A percentile compares a stretch with the other conserved stretches of the same genome.
These are phyloP conservation scores for Gracilinanus agilis DNA, from an alignment of 2,113 vertebrate species.

Conservation along the genomic window DNA sequence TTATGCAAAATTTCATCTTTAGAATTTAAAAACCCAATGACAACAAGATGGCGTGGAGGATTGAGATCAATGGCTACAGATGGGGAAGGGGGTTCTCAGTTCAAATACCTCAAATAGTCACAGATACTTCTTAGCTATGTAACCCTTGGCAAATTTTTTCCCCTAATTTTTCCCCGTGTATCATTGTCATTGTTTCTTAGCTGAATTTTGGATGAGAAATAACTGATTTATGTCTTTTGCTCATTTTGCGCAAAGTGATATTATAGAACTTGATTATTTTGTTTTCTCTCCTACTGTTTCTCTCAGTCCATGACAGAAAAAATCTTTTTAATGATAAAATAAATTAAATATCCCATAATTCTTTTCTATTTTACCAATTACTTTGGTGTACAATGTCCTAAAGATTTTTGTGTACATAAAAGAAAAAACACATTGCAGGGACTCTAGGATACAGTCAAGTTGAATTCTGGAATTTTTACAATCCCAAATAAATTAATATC, in stretches of 20 bases:
- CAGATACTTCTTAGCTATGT: too few relatives aligned
- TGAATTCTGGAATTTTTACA: too few relatives aligned
- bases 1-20: not conserved
- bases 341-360: slow-evolving; percentile 34
- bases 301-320: not conserved
- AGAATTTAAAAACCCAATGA: not conserved
- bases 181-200: not conserved
- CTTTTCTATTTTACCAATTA: slow-evolving; percentile 54
- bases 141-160: too few relatives aligned
- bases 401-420: too few relatives aligned
- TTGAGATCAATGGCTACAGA: too few relatives aligned
- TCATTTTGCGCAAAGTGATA: not conserved
- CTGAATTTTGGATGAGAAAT: not conserved
- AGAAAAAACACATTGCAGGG: too few relatives aligned
- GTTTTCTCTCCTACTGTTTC: not conserved
- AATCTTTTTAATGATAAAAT: slow-evolving; percentile 19
- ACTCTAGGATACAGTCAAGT: too few relatives aligned
- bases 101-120: too few relatives aligned
- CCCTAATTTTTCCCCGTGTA: not conserved
- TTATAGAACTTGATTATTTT: not conserved
- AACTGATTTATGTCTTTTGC: not conserved
- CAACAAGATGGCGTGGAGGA: not conserved
- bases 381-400: not conserved
- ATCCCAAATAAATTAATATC: not conserved
- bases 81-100: too few relatives aligned